Base-by-base conservation (phyloP, 2,888 invertebrate species). In the Blastobasis lacticolella region DNA sequence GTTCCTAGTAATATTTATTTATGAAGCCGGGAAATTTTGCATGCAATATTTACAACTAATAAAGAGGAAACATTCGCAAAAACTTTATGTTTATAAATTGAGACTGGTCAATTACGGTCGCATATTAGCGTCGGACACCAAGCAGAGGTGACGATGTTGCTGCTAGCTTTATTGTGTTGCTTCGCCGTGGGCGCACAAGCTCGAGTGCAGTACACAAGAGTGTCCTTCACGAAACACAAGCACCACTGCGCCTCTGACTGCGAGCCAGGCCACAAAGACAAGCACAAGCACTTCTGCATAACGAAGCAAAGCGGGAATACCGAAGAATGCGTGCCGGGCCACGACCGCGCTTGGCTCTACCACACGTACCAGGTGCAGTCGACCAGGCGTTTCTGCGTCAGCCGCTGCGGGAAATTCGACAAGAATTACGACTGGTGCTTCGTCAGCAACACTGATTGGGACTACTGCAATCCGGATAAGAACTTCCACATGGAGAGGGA, bases 391-490 rank as follows among this genome's bases (percentile, higher is more conserved):
- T 40, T 40, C 9, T 40, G 41, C 41, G 6, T 40, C 7, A 40
- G 41, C 9, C 41, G 41, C 41, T 38, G 6, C 10, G 38, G 6
- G 6, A 47, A 5, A 5, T 47, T 47, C 10, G 47, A 38, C 3
- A n/a, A 47, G 38, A 4, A 6, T 10, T 47, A 38, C 47, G 38
- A 47, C 10, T 42, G 42, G 41, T 48, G 41, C 36, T 48, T 48
- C 10, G 48, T 49, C 9, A 37, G 44, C 9, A 10, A 44, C 10
- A 10, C 9, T 0, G 41, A 44, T 10, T 49, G 49, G 38, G 41
- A 49, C 10, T 49, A 48, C 42, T 48, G 41, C 41, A 47, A 47
- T 10, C 47, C 47, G 5, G 10, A 47, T 6, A 47, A 47, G 37
- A n/a, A 47, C 6, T 10, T 38, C 10, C 9, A 38, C 10, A 2